Percentiles rank a stretch among this genome's conserved stretches.
Conservation (phyloP, 2,888 invertebrate species). For the Synergus itoensis region DNA sequence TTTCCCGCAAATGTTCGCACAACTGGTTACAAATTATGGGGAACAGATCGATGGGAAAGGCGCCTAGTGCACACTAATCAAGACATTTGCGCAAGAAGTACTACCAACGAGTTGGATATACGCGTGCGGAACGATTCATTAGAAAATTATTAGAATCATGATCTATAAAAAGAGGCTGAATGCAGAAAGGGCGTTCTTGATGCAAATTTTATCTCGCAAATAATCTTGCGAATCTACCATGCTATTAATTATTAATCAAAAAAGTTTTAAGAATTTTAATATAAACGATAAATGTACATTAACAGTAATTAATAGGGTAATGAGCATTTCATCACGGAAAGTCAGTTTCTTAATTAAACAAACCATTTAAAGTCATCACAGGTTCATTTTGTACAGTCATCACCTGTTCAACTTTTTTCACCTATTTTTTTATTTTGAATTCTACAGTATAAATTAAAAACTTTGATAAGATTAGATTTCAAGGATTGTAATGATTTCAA, state of each 20-base stretch:
- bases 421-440: too few species aligned
- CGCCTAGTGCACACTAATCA: conserved; percentile 28
- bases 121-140: conserved; percentile 21
- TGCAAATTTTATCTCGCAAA: conserved; percentile 8
- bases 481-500: too few species aligned
- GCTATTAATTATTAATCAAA: not conserved
- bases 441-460: too few species aligned
- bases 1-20: conserved; percentile 26
- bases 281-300: not conserved
- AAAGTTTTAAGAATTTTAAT: not conserved
- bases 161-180: conserved; percentile 2
- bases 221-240: not conserved
- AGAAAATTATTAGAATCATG: conserved; percentile 15
- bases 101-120: conserved; percentile 4
- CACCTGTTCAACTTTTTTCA: too few species aligned
- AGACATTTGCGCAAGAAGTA: conserved; percentile 32
- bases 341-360: too few species aligned
- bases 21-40: conserved; percentile 33
- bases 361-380: too few species aligned
- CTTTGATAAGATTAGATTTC: too few species aligned
- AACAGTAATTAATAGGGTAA: not conserved
- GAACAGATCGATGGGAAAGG: conserved; percentile 32
- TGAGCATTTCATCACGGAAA: not conserved
- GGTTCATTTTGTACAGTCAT: too few species aligned
- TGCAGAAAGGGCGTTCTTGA: conserved; percentile 23